phyloP scores from a whole-genome alignment of 1,140 invertebrate species.

The Drosophila sucinea region DNA sequence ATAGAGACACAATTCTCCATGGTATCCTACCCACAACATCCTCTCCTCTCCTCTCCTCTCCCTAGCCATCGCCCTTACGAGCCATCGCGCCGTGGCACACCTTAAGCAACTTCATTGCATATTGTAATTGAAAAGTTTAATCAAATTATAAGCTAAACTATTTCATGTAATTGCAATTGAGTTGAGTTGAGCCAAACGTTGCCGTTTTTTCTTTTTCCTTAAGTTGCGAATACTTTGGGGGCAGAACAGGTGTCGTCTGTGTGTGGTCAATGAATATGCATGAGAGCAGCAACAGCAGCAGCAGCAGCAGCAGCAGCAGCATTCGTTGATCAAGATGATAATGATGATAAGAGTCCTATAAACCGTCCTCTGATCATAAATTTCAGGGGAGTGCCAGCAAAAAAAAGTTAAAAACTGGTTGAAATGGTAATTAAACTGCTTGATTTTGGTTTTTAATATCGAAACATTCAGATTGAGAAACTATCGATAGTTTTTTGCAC shows the following conservation, averaged over 20 bases:
- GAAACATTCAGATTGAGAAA: too few species aligned
- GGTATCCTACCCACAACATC: background rate
- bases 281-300: slow-evolving; percentile 27
- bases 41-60: slow-evolving; percentile 17
- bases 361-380: background rate
- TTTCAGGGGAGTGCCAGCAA: background rate
- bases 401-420: background rate
- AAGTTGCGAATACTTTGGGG: background rate
- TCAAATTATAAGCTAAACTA: slow-evolving; percentile 76
- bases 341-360: background rate
- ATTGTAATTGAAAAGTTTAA: slow-evolving; percentile 81
- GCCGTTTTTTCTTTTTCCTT: slow-evolving; percentile 25
- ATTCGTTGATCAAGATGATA: slow-evolving; percentile 13
- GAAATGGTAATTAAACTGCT: background rate
- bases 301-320: background rate
- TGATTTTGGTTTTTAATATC: too few species aligned
- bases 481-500: too few species aligned
- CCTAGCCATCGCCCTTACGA: background rate
- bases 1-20: background rate
- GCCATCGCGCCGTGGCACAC: slow-evolving; percentile 7
- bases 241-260: slow-evolving; percentile 42
- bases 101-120: slow-evolving; percentile 72
- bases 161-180: slow-evolving; percentile 75
- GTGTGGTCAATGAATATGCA: slow-evolving; percentile 75
- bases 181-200: slow-evolving; percentile 33